A percentile compares a stretch with the other conserved stretches of the same genome.
Conservation (phyloP, 2,113 vertebrate genomes). For the Pteropus alecto region DNA sequence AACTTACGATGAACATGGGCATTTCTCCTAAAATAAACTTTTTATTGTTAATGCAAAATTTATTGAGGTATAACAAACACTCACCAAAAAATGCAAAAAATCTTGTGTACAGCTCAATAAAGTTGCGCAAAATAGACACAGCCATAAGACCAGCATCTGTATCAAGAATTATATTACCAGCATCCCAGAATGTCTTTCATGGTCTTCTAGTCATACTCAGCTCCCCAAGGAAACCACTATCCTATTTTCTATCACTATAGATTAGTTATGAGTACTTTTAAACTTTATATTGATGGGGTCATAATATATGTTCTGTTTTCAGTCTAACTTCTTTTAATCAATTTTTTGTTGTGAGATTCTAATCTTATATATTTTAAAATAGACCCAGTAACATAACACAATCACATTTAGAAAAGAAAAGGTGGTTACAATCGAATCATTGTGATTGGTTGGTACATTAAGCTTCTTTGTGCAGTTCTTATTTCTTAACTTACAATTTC, state of each 20-base stretch:
- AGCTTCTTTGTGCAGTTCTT: not conserved
- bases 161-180: not conserved
- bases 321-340: not conserved
- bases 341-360: too few species aligned
- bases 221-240: not conserved
- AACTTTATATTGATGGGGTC: not conserved
- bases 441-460: not conserved
- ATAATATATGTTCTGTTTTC: not conserved
- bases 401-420: not conserved
- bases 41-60: not conserved
- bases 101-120: not conserved
- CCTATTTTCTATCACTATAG: not conserved
- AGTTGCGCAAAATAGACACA: not conserved
- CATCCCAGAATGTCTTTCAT: not conserved
- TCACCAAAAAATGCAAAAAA: not conserved
- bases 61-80: not conserved
- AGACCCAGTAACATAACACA: not conserved
- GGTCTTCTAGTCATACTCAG: rapidly evolving
- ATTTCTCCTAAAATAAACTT: not conserved
- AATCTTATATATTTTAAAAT: too few species aligned
- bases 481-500: slow-evolving; percentile 11
- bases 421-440: not conserved
- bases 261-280: not conserved
- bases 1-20: not conserved
- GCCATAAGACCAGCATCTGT: not conserved